Percentiles rank a stretch among this genome's conserved stretches.
These are phyloP conservation scores for Cotesia typhae DNA, from an alignment of 1,140 invertebrate species.

Conservation along the genomic window DNA sequence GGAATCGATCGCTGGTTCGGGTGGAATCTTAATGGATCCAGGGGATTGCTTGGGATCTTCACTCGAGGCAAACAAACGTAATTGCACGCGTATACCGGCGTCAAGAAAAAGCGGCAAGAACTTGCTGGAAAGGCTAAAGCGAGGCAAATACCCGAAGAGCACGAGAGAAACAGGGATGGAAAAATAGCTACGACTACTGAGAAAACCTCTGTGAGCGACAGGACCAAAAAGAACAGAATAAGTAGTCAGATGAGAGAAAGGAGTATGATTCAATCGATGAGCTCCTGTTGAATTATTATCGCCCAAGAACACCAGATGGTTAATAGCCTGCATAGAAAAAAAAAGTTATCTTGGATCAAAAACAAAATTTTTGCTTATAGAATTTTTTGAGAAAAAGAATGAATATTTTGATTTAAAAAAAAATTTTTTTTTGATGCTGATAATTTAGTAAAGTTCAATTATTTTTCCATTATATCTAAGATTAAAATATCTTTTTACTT, in stretches of 20 bases:
- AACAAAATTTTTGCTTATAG: too few species aligned
- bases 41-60: constrained; percentile 18
- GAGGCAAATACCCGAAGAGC: not conserved
- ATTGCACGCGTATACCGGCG: constrained; percentile 38
- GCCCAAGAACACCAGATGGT: not conserved
- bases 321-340: not conserved
- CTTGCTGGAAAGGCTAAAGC: not conserved
- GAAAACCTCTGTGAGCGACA: too few species aligned
- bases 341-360: too few species aligned
- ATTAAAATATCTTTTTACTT: too few species aligned
- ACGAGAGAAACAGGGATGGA: not conserved
- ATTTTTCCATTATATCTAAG: too few species aligned
- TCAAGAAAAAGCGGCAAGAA: too few species aligned
- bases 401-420: too few species aligned
- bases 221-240: constrained; percentile 1
- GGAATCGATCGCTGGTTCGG: constrained; percentile 33
- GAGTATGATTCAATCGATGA: constrained; percentile 41
- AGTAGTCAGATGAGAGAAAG: constrained; percentile 37
- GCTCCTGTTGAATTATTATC: constrained; percentile 19
- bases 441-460: too few species aligned
- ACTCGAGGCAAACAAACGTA: constrained; percentile 44
- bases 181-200: not conserved
- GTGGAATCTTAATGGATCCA: constrained; percentile 22
- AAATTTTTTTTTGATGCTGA: too few species aligned
- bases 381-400: too few species aligned